Conservation (phyloP, 1,140 invertebrate genomes). For the Leptinotarsa lineolata region DNA sequence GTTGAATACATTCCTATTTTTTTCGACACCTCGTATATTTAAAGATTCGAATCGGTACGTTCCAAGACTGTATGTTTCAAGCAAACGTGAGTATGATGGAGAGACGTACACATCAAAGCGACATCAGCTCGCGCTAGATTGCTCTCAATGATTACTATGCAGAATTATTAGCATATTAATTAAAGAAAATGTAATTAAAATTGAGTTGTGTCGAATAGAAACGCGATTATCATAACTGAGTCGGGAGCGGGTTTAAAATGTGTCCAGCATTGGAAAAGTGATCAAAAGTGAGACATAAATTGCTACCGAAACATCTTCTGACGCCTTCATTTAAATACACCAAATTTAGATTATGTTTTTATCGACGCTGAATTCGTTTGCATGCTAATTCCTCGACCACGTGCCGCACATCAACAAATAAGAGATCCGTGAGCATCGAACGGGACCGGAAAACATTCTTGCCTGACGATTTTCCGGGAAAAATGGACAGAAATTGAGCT, state of each 20-base stretch:
- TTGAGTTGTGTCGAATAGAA: constrained; percentile 55
- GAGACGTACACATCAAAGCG: constrained; percentile 56
- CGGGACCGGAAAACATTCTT: no score
- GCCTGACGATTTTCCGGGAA: no score
- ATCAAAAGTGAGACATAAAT: constrained; percentile 49
- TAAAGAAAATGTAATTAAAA: constrained; percentile 60
- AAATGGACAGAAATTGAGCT: no score
- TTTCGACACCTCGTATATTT: no score
- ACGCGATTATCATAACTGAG: constrained; percentile 52
- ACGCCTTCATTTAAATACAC: constrained; percentile 52
- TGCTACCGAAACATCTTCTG: constrained; percentile 51
- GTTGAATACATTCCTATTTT: no score
- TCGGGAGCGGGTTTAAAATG: constrained; percentile 46
- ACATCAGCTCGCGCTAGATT: constrained; percentile 58
- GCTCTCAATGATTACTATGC: constrained; percentile 60
- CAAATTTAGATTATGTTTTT: constrained; percentile 52
- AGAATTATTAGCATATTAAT: constrained; percentile 63
- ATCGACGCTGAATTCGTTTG: constrained; percentile 51
- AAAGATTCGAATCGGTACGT: neutral
- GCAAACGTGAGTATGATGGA: constrained; percentile 13
- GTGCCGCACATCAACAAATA: constrained; percentile 29
- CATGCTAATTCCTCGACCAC: constrained; percentile 49
- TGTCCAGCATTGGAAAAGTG: constrained; percentile 47
- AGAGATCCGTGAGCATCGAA: neutral
- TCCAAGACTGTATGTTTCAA: neutral